Conservation (phyloP, 2,888 invertebrate genomes). For the Eupithecia abbreviata region DNA sequence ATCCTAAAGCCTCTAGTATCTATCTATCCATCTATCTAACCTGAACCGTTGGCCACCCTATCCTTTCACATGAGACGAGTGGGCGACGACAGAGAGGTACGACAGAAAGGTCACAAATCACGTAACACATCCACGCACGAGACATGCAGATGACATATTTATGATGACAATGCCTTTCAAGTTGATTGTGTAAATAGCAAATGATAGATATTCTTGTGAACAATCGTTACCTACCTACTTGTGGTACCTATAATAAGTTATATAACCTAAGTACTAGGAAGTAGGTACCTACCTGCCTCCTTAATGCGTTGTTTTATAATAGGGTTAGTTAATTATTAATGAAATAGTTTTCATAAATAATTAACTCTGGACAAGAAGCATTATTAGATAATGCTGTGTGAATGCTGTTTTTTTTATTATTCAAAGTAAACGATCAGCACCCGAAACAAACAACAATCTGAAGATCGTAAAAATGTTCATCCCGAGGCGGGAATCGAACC, state of each 20-base stretch:
- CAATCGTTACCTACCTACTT: not conserved
- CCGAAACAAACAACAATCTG: too few relatives aligned
- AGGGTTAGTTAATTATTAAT: too few relatives aligned
- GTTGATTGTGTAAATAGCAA: constrained; percentile 13
- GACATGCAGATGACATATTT: constrained; percentile 48
- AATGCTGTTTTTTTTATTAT: too few relatives aligned
- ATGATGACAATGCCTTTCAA: constrained; percentile 38
- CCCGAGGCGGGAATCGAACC: too few relatives aligned
- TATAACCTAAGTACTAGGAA: not conserved
- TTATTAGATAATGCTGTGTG: too few relatives aligned
- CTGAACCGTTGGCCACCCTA: constrained; percentile 9
- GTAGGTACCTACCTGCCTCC: not conserved
- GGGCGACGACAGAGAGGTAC: constrained; percentile 53
- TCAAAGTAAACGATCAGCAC: too few relatives aligned
- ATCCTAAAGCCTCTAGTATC: too few relatives aligned
- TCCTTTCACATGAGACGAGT: constrained; percentile 48
- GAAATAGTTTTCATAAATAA: too few relatives aligned
- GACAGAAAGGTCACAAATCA: constrained; percentile 63
- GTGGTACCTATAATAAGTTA: not conserved
- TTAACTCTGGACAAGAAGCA: too few relatives aligned
- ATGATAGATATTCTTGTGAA: not conserved
- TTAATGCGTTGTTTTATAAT: not conserved
- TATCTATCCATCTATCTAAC: not conserved
- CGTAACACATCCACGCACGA: constrained; percentile 63
- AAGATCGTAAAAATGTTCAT: too few relatives aligned